Conservation (phyloP, 2,888 invertebrate species). For the Drosophila tripunctata region DNA sequence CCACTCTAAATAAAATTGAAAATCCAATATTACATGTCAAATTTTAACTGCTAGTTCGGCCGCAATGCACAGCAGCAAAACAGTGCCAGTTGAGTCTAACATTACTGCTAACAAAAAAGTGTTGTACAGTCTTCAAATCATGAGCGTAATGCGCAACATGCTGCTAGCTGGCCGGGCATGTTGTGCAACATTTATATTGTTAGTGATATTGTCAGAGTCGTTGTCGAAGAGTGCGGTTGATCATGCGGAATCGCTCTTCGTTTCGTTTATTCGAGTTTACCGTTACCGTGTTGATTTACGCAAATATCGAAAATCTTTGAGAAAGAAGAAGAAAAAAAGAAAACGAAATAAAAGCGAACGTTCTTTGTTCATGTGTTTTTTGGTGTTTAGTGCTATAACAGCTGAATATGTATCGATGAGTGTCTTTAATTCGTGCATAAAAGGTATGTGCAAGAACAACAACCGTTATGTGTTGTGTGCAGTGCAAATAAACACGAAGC, state of each 20-base stretch:
- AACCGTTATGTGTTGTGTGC: neutral
- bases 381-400: constrained; percentile 25
- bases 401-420: constrained; percentile 4
- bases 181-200: constrained; percentile 44
- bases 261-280: constrained; percentile 48
- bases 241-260: constrained; percentile 18
- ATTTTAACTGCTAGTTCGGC: neutral
- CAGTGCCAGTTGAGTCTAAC: constrained; percentile 5
- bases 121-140: neutral
- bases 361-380: constrained; percentile 24
- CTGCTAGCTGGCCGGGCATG: constrained; percentile 30
- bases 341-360: constrained; percentile 25
- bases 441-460: constrained; percentile 28
- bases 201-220: constrained; percentile 45
- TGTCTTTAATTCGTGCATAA: constrained; percentile 20
- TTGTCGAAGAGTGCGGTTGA: constrained; percentile 52
- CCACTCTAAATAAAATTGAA: too few species aligned
- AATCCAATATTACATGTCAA: too few species aligned
- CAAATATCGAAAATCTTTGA: constrained; percentile 17
- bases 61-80: neutral
- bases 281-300: constrained; percentile 46
- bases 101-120: neutral
- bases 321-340: too few species aligned
- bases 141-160: constrained; percentile 16
- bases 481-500: constrained; percentile 8